Evolutionary conservation across 2,888 invertebrate genomes (phyloP), one percentile per base, ranked within the genome.

Genomic region (Bugula neritina): DNA sequence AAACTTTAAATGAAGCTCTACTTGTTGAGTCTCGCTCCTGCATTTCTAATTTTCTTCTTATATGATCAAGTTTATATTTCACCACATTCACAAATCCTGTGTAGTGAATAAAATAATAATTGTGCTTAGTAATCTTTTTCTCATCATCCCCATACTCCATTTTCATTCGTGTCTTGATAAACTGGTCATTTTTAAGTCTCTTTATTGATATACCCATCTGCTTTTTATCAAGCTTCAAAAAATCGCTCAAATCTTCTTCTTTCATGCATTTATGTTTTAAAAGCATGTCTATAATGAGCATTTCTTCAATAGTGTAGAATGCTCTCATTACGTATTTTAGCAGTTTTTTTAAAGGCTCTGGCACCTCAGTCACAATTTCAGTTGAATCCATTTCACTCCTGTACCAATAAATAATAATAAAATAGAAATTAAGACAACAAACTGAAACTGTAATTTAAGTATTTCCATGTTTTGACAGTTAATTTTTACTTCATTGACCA

Each of bases 91-190:
- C 96, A 85, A 96, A 96, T 54, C 88, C 88, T 82, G 94, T 94
- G 85, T 96, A 97, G 85, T 96, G 96, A 78, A 97, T 96, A 81
- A 94, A 97, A 85, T 96, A 97, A 84, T 95, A 97, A 85, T 95
- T 96, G 27, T 95, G 94, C 87, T 94, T 92, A 80, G 93, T 94
- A 17, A 17, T 10, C 43, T 94, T 93, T 86, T 94, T 94, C 1
- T 94, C 94, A 85, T 97, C 96, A 0, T 90, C 88, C 52, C 92
- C 94, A 72, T 96, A 96, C 87, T 96, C 96, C 92, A 96, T 94
- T 86, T 92, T 90, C 78, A 96, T 87, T 78, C 93, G 88, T 21
- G 76, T 75, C 75, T 82, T 82, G 31, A 84, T 75, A 74, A 97
- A 94, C 86, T 95, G 94, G 82, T 97, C 97, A 81, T 90, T 93